Base-by-base conservation (phyloP, 92 coral and sea anemone species). In the Palythoa caribaeorum region DNA sequence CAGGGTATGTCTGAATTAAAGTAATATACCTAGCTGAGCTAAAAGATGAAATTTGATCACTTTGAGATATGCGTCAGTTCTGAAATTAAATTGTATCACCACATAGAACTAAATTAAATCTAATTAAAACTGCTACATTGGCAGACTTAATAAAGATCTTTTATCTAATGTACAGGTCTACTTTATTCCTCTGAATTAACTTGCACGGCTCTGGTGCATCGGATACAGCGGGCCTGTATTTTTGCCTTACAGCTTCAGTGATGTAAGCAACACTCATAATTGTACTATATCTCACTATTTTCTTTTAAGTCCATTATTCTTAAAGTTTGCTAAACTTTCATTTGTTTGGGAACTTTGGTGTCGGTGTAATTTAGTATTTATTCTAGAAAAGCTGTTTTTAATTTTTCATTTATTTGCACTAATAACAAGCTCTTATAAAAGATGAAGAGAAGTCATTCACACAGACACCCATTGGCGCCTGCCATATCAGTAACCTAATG, bases 211-310 rank as follows among this genome's bases (percentile, higher is more conserved):
- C 73, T 69, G 73, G 73, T 69, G 73, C 40, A 69, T 69, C 28
- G 73, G 73, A 69, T 69, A 69, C 73, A 69, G 47, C 20, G 73
- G 73, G 73, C 73, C 73, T 69, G 40, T 69, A 37, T 69, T 69
- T 69, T 69, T 69, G 73, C 47, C 73, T 2, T 69, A 69, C 73
- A 69, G 73, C 73, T 69, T 69, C 71, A 63, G 71, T 63, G 71
- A 63, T 63, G 71, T 63, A 63, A 15, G 71, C 71, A 63, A 69
- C 35, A 69, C 73, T 69, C 36, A 69, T 69, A 69, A 21, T 69
- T 69, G 73, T 68, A 39, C 73, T 28, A 68, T 68, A 21, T 28
- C 11, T 35, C 73, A 69, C 7, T 69, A 69, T 19, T 35, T 69
- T 69, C 13, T 19, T 69, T 21, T 9, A 6, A 19, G 28, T n/a